These are phyloP conservation scores for Myioborus melanocephalus DNA, from an alignment of 2,797 vertebrate species.

Conservation along the genomic window DNA sequence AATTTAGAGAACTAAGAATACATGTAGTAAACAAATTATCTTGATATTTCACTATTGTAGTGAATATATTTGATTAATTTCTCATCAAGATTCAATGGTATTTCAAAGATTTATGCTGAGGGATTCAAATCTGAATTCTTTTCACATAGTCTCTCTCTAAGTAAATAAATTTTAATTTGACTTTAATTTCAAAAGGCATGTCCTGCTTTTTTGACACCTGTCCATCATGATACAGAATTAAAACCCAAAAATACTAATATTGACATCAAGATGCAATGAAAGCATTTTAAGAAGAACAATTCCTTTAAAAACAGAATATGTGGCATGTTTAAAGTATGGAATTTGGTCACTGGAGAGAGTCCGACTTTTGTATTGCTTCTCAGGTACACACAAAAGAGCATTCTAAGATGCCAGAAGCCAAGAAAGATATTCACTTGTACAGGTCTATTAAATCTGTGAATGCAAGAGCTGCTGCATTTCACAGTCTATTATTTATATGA, in stretches of 20 bases:
- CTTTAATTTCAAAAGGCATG: background rate
- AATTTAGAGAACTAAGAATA: background rate
- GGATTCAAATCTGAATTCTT: background rate
- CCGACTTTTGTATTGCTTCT: background rate
- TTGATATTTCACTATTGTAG: background rate
- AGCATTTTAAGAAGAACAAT: conserved; percentile 40
- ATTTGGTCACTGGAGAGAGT: background rate
- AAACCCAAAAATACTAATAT: background rate
- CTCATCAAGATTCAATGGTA: background rate
- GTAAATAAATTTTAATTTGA: background rate
- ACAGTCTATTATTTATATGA: conserved; percentile 70
- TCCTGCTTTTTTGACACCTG: background rate
- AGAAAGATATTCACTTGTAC: conserved; percentile 22
- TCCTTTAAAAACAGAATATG: conserved; percentile 16
- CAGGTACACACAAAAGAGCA: background rate
- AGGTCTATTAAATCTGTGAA: conserved; percentile 52
- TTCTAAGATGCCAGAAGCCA: conserved; percentile 14
- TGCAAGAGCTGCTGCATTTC: conserved; percentile 52
- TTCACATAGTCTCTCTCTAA: background rate
- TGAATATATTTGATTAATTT: background rate
- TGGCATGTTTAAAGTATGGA: background rate
- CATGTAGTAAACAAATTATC: background rate
- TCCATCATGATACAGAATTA: background rate
- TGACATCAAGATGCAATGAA: conserved; percentile 4
- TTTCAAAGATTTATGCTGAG: background rate